Conservation (phyloP, 2,888 invertebrate genomes). For the Lutraria lutraria region DNA sequence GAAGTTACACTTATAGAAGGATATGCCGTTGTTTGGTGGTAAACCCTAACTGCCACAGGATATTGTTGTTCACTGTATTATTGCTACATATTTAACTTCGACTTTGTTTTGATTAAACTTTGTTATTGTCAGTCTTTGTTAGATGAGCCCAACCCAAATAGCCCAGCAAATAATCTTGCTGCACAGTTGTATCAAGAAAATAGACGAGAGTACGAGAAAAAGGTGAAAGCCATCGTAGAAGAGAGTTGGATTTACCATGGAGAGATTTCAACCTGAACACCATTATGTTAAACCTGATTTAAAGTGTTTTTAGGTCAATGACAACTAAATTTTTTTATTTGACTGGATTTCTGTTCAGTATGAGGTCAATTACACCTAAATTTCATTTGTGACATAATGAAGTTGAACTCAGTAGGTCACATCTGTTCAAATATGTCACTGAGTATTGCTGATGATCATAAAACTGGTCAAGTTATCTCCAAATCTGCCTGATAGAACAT, state of each 20-base stretch:
- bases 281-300: not conserved
- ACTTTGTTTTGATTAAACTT: not conserved
- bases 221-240: slow-evolving; percentile 99
- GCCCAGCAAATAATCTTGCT: slow-evolving; percentile 99
- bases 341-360: too few relatives aligned
- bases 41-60: too few relatives aligned
- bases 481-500: too few relatives aligned
- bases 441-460: too few relatives aligned
- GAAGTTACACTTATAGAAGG: too few relatives aligned
- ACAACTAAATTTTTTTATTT: not conserved
- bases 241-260: slow-evolving; percentile 93
- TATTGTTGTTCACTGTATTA: not conserved
- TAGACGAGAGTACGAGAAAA: slow-evolving; percentile 99
- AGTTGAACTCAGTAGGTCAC: too few relatives aligned
- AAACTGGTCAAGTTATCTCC: too few relatives aligned
- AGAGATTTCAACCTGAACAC: slow-evolving; percentile 65
- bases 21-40: too few relatives aligned
- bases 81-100: not conserved
- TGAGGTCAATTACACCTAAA: not conserved
- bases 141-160: slow-evolving; percentile 99
- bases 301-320: not conserved
- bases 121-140: slow-evolving; percentile 94
- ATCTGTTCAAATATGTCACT: too few relatives aligned
- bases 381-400: not conserved
- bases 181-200: slow-evolving; percentile 99